Evolutionary conservation across 1,140 invertebrate genomes (phyloP).

Genomic region (Sarcophaga bullata): DNA sequence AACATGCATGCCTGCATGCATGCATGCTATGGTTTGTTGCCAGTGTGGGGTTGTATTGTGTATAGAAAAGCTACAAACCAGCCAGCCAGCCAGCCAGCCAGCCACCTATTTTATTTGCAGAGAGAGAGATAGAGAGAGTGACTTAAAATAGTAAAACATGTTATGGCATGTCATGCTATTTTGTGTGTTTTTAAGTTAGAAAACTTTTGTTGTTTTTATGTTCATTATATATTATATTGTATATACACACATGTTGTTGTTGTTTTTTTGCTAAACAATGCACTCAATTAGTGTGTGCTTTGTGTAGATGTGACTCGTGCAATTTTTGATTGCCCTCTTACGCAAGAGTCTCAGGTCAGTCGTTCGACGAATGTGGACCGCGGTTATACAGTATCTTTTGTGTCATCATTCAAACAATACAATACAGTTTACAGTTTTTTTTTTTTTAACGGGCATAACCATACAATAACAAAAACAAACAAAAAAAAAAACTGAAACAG

Average conservation of each 20-base stretch:
- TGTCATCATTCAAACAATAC: background rate
- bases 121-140: too few species aligned
- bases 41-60: background rate
- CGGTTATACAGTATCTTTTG: slow-evolving; percentile 59
- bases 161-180: background rate
- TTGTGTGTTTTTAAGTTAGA: slow-evolving; percentile 16
- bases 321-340: slow-evolving; percentile 48
- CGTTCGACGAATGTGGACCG: slow-evolving; percentile 66
- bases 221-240: too few species aligned
- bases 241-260: too few species aligned
- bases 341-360: slow-evolving; percentile 49
- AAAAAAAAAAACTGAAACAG: too few species aligned
- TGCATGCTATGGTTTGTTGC: slow-evolving; percentile 10
- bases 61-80: background rate
- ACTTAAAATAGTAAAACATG: too few species aligned
- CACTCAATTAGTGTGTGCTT: slow-evolving; percentile 53
- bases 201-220: too few species aligned
- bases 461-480: too few species aligned
- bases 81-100: too few species aligned
- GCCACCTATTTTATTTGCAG: background rate
- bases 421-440: too few species aligned
- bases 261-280: background rate
- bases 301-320: slow-evolving; percentile 47
- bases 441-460: background rate
- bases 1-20: background rate